Evolutionary conservation across 2,888 invertebrate genomes (phyloP), one percentile per base, ranked within the genome.

Genomic region (Drosophila imparisetae): DNA sequence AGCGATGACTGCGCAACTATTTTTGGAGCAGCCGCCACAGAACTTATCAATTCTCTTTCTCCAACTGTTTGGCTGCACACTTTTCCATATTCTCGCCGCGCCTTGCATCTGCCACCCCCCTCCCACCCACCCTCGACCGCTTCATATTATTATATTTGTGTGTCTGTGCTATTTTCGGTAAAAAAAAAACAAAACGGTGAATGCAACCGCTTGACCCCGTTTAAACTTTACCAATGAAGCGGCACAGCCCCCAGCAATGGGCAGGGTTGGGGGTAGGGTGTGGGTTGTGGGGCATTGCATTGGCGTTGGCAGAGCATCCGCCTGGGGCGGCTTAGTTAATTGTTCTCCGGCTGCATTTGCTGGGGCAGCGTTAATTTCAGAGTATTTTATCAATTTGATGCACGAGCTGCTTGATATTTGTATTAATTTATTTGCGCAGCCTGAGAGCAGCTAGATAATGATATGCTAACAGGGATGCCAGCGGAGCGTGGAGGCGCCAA

Each of bases 201-300:
- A 86, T 83, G 89, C 84, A 90, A 89, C 75, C 85, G 85, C 84
- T 89, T 90, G 85, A 90, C 85, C 85, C 89, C 90, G 86, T 89
- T 86, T 86, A 86, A 86, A 89, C 89, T 74, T 72, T 60, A 55
- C 66, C 72, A 66, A 72, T 67, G 66, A 36, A 52, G 65, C 66
- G 55, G 29, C 27, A 40, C 36, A 40, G 32, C 40, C 24, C n/a
- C n/a, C 8, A 10, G 8, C 8, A 15, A 15, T n/a, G n/a, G 10
- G 34, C 15, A 4, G 10, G 49, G 2, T 34, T n/a, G 10, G 24
- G 18, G 11, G 24, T 1, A 10, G 15, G 29, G 27, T 21, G 13
- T 34, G 15, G 32, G 32, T 18, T 27, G 21, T 27, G 11, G 21
- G 40, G 11, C 27, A 32, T 40, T 38, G 21, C 24, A 13, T 27